Evolutionary conservation across 1,140 invertebrate species (phyloP), one percentile per base, ranked within the genome.

Genomic region (Triops cancriformis): DNA sequence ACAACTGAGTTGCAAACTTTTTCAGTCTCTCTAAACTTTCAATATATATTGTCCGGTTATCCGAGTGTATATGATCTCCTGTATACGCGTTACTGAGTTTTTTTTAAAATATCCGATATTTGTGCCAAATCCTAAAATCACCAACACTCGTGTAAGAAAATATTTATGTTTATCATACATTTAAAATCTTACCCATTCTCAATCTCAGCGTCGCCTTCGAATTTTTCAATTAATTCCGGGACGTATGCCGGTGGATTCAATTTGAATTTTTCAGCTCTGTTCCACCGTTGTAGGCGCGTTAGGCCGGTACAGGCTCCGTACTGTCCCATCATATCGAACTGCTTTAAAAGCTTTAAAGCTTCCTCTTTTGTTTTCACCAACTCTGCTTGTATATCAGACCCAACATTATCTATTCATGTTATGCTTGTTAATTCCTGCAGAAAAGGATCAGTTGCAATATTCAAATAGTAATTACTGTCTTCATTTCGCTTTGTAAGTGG

Each of bases 61-160:
- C 51, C n/a, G n/a, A 6, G 51, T 23, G 11, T 64, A 23, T 18
- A 64, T n/a, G 23, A 64, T 18, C 14, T 64, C 51, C 51, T 64
- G 45, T 64, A 0, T 10, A 23, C 51, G n/a, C 7, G n/a, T 14
- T 64, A 37, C 31, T 37, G 31, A 37, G 51, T 18, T 64, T 23
- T 64, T 18, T 64, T 23, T 64, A 64, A 64, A 64, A 64, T 64
- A 64, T 64, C 51, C 51, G 0, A 18, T 64, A 64, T 64, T 64
- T 64, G 51, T 18, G 51, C 51, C 51, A 64, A 64, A 64, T 64
- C 51, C 51, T 64, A 64, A 64, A 64, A 64, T 23, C 51, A 64
- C 14, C 14, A n/a, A 18, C 10, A 6, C 14, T 64, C 18, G 14
- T 64, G 23, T n/a, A 64, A 64, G 43, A 64, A 64, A 64, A 64